A percentile compares a stretch with the other conserved stretches of the same genome.
These are phyloP conservation scores for Falcaria lacertinaria DNA, from an alignment of 2,888 invertebrate genomes.

Conservation along the genomic window DNA sequence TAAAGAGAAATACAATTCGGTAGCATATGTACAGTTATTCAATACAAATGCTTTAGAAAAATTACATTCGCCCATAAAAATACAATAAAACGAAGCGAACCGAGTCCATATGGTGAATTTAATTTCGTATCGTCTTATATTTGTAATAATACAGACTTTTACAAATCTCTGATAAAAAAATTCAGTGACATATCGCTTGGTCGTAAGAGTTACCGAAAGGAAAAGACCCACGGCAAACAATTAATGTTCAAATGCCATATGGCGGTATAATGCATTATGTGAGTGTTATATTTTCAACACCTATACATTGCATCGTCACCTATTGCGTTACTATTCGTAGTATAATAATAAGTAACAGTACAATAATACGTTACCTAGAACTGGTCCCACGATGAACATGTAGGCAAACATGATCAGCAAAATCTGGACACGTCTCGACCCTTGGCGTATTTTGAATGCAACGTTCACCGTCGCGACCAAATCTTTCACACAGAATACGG, in stretches of 20 bases:
- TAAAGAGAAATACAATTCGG: neutral
- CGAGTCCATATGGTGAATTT: conserved; percentile 34
- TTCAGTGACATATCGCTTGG: neutral
- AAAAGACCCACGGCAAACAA: no score
- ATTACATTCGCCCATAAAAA: conserved; percentile 53
- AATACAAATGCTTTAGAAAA: conserved; percentile 28
- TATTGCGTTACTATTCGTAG: no score
- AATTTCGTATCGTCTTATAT: conserved; percentile 18
- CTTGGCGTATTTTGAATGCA: conserved; percentile 55
- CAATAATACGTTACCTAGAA: conserved; percentile 60
- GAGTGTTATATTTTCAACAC: no score
- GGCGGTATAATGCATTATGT: no score
- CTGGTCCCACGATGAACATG: conserved; percentile 75
- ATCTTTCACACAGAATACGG: conserved; percentile 60
- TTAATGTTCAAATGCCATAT: neutral
- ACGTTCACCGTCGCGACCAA: conserved; percentile 71
- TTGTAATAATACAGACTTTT: conserved; percentile 9
- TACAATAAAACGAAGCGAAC: conserved; percentile 46
- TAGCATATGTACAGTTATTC: conserved; percentile 8
- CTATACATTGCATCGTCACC: no score
- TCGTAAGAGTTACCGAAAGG: no score
- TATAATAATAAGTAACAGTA: no score
- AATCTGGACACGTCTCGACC: conserved; percentile 60
- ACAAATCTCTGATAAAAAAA: neutral
- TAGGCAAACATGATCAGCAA: conserved; percentile 65